These are phyloP conservation scores for Sclerurus mexicanus DNA, from an alignment of 2,113 vertebrate species.

Conservation along the genomic window DNA sequence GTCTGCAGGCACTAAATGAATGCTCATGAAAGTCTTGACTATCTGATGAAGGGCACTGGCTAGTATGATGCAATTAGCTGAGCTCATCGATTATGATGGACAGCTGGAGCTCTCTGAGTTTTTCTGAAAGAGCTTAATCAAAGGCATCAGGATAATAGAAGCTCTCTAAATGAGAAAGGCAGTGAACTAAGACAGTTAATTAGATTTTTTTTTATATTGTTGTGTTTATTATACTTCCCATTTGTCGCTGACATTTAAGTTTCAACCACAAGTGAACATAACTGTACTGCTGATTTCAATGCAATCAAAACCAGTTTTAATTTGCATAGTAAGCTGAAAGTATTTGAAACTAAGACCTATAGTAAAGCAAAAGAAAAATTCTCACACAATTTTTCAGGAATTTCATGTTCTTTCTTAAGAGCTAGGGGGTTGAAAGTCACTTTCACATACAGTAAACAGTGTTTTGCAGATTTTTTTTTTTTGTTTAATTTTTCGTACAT, in stretches of 20 bases:
- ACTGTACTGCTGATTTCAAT: background rate
- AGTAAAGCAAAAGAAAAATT: background rate
- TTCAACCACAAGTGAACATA: background rate
- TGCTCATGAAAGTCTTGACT: background rate
- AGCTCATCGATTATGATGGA: conserved; percentile 18
- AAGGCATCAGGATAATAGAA: conserved; percentile 9
- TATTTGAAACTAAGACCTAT: background rate
- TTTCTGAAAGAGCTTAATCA: conserved; percentile 12
- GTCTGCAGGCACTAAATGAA: background rate
- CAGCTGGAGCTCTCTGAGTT: conserved; percentile 29
- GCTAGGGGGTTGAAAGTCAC: background rate
- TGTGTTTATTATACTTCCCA: background rate
- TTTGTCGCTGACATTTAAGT: conserved; percentile 15
- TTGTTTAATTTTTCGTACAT: background rate
- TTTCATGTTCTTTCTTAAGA: background rate
- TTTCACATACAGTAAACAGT: background rate
- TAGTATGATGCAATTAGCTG: conserved; percentile 44
- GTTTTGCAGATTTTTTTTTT: background rate
- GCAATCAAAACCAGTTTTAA: background rate
- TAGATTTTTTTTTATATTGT: background rate
- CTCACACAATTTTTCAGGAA: background rate
- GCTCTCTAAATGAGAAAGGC: conserved; percentile 11
- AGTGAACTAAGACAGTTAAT: conserved; percentile 4
- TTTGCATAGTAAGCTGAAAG: conserved; percentile 16
- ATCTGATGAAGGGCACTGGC: background rate